phyloP scores from a whole-genome alignment of 2,797 vertebrate genomes.

The Sebastes umbrosus region DNA sequence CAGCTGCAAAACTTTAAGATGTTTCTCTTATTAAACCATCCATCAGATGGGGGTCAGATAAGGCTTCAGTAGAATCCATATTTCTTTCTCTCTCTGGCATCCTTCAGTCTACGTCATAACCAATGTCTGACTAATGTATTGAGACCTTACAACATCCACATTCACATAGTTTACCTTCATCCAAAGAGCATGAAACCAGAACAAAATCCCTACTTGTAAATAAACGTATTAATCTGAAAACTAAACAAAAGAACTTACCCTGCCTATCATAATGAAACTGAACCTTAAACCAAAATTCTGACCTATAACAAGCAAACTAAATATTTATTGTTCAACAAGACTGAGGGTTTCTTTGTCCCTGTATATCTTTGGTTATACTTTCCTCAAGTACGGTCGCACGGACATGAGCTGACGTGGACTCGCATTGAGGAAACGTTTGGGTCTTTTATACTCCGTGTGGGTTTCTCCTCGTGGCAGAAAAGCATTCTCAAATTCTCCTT shows the following conservation, averaged over 20 bases:
- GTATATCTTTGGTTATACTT: too few species aligned
- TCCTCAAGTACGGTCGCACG: too few species aligned
- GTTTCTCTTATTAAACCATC: not conserved
- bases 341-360: too few species aligned
- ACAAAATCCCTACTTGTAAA: not conserved
- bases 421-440: too few species aligned
- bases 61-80: too few species aligned
- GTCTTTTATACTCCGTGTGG: too few species aligned
- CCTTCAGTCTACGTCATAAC: not conserved
- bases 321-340: not conserved
- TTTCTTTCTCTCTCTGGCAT: not conserved
- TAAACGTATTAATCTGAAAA: not conserved
- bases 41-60: not conserved
- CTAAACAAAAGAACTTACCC: not conserved
- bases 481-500: not conserved
- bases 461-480: too few species aligned
- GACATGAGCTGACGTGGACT: too few species aligned
- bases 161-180: not conserved
- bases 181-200: not conserved
- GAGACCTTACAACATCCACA: not conserved
- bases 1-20: not conserved
- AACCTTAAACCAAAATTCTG: not conserved
- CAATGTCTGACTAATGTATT: not conserved
- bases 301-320: not conserved
- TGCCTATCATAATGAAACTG: too few species aligned